Percentiles rank a stretch among this genome's conserved stretches.
Evolutionary conservation across 1,140 invertebrate species (phyloP).

Genomic region (Scaptomyza hsui): DNA sequence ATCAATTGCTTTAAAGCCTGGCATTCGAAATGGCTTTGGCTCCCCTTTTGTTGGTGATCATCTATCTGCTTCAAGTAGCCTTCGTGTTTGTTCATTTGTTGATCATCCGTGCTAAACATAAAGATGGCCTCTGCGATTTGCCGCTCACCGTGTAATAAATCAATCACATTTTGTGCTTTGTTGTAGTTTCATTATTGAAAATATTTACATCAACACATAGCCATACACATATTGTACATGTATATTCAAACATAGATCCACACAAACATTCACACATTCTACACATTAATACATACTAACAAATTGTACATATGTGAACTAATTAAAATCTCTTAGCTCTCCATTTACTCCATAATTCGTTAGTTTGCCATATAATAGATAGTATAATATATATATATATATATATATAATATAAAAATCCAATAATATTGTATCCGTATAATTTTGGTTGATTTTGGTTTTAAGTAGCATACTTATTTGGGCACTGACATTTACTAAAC

Average conservation of each 20-base stretch:
- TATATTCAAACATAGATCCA: background rate
- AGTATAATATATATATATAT: too few species aligned
- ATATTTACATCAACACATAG: constrained; percentile 46
- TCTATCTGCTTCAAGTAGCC: constrained; percentile 44
- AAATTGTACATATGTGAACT: background rate
- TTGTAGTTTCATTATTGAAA: constrained; percentile 81
- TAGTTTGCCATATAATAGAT: background rate
- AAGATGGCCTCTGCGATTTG: constrained; percentile 22
- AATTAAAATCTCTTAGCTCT: background rate
- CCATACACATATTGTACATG: background rate
- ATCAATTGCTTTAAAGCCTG: constrained; percentile 35
- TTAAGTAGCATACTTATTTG: constrained; percentile 14
- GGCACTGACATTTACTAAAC: background rate
- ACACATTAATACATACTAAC: constrained; percentile 10
- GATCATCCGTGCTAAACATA: constrained; percentile 6
- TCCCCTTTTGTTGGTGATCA: constrained; percentile 45
- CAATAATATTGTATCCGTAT: too few species aligned
- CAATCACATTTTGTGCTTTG: constrained; percentile 61
- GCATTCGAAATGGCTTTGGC: constrained; percentile 49
- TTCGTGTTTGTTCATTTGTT: constrained; percentile 31
- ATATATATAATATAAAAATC: too few species aligned
- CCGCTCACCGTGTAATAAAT: constrained; percentile 28
- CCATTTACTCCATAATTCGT: background rate
- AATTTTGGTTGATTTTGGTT: background rate
- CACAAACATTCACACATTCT: constrained; percentile 15